Evolutionary conservation across 2,888 invertebrate genomes (phyloP), one percentile per base, ranked within the genome.

Genomic region (Ochropacha duplaris): DNA sequence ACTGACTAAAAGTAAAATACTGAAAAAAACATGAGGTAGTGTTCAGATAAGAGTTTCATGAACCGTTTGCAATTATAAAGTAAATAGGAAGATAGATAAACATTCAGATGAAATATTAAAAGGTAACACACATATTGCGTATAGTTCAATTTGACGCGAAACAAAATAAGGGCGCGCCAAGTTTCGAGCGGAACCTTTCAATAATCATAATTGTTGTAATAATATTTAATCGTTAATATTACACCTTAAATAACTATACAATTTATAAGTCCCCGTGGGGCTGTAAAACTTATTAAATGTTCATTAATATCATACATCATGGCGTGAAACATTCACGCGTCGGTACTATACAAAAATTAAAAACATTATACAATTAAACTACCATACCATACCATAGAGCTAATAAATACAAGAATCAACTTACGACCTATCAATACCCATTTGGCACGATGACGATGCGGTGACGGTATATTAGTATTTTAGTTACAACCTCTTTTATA

Each of bases 291-390:
- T 86, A 87, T 83, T 77, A 77, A 81, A 83, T 59, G 66, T 62
- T 64, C 74, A 84, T 79, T 83, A 81, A 87, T 88, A 88, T 89
- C 61, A 87, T 88, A 90, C 90, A 90, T 82, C 81, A 84, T 83
- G 81, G 73, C 71, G 80, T 79, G 78, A 76, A 73, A 70, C 70
- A 68, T 65, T 76, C 88, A 79, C 88, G 77, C 78, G 72, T 83
- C 79, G 75, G 86, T 88, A 89, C 91, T 92, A 92, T 92, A 92
- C 91, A 92, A 92, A 92, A 92, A 92, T 90, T 91, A 91, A 92
- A 91, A 92, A 92, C 90, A 86, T 90, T 90, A 86, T 88, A 90
- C 87, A 88, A 78, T 88, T 87, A 81, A 84, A 80, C 90, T 91
- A 92, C 86, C 68, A 83, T 90, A 92, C 86, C 68, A 83, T 90